Conservation (phyloP, 2,888 invertebrate genomes). For the Chrysomela aeneicollis region DNA sequence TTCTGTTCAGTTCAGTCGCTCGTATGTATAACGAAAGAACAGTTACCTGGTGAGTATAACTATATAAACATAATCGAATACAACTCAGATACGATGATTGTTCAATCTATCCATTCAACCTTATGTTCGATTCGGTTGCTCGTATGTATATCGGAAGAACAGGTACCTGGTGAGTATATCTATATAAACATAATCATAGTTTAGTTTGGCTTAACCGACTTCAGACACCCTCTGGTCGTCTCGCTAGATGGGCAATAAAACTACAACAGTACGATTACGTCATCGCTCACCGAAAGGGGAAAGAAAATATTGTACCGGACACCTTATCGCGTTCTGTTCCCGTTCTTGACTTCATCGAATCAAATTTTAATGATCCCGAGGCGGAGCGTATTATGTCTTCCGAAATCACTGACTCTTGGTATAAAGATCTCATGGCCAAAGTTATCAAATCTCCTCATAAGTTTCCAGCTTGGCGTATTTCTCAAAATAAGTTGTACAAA, state of each 20-base stretch:
- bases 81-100: no score
- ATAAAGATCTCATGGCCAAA: background rate
- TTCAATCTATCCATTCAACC: no score
- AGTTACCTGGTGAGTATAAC: no score
- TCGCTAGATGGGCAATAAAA: constrained; percentile 42
- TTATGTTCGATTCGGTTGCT: no score
- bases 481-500: background rate
- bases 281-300: constrained; percentile 19
- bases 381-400: background rate
- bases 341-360: no score
- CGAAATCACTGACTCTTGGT: constrained; percentile 22
- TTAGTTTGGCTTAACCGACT: constrained; percentile 24
- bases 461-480: background rate
- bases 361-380: no score
- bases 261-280: constrained; percentile 15
- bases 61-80: no score
- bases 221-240: constrained; percentile 37
- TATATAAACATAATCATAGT: no score
- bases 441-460: constrained; percentile 13
- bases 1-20: no score
- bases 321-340: background rate
- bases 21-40: no score
- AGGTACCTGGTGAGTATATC: no score
- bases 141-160: no score
- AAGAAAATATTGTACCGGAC: constrained; percentile 28